Conservation (phyloP, 2,113 vertebrate genomes). For the Oryzias woworae region DNA sequence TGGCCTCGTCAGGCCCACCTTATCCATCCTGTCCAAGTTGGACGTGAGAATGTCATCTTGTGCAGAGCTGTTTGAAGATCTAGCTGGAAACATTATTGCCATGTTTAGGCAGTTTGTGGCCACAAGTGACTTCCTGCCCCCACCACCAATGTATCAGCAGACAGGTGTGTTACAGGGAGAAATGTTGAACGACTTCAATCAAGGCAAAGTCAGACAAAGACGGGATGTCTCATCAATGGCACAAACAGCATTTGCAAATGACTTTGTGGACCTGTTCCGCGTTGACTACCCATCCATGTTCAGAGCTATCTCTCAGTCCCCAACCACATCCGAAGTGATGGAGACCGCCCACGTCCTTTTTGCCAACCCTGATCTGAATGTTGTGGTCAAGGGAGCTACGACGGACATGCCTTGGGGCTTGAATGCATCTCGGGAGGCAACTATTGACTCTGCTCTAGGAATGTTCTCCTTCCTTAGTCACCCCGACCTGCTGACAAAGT, state of each 20-base stretch:
- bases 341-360: slow-evolving; percentile 71
- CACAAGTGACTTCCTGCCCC: slow-evolving; percentile 25
- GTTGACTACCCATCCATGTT: slow-evolving; percentile 69
- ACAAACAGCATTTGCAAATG: slow-evolving; percentile 53
- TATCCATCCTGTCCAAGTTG: slow-evolving; percentile 37
- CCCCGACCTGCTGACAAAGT: slow-evolving; percentile 34
- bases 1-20: slow-evolving; percentile 32
- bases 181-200: neutral
- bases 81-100: slow-evolving; percentile 48
- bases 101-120: slow-evolving; percentile 53
- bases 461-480: slow-evolving; percentile 63
- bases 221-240: slow-evolving; percentile 19
- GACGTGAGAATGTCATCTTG: slow-evolving; percentile 7
- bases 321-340: slow-evolving; percentile 53
- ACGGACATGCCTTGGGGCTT: slow-evolving; percentile 37
- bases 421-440: slow-evolving; percentile 44
- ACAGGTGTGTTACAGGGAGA: slow-evolving; percentile 1
- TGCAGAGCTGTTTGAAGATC: slow-evolving; percentile 40
- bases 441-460: slow-evolving; percentile 57
- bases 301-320: slow-evolving; percentile 43
- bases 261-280: slow-evolving; percentile 68
- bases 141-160: slow-evolving; percentile 15
- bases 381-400: slow-evolving; percentile 64
- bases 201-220: neutral
- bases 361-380: slow-evolving; percentile 63